Conservation (phyloP, 1,140 invertebrate species). For the Scaptomyza montana region DNA sequence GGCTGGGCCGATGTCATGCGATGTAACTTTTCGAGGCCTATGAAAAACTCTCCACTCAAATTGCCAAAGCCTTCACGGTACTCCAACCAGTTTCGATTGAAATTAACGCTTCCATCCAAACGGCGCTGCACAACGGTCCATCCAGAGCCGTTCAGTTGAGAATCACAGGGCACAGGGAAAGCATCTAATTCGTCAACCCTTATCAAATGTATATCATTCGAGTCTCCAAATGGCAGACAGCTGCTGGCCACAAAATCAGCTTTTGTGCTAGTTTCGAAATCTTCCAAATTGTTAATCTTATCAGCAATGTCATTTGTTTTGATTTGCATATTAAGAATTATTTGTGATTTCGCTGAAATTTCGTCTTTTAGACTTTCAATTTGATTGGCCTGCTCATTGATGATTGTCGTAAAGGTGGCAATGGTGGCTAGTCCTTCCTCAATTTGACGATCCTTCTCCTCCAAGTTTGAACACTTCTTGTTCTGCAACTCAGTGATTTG, state of each 20-base stretch:
- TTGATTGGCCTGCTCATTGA: conserved; percentile 36
- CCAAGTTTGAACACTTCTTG: background rate
- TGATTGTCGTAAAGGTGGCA: conserved; percentile 14
- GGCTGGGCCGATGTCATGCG: conserved; percentile 28
- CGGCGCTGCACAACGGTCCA: conserved; percentile 55
- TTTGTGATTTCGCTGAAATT: conserved; percentile 16
- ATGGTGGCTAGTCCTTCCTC: conserved; percentile 24
- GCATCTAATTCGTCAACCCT: conserved; percentile 17
- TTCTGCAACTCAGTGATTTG: conserved; percentile 24
- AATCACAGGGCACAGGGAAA: conserved; percentile 36
- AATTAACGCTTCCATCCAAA: conserved; percentile 37
- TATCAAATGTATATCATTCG: conserved; percentile 13
- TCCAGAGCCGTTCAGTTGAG: conserved; percentile 10
- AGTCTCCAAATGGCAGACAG: conserved; percentile 23
- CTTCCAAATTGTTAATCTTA: conserved; percentile 16
- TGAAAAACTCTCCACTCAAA: conserved; percentile 51
- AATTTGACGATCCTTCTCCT: conserved; percentile 22
- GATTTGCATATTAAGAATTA: conserved; percentile 20
- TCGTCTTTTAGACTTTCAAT: conserved; percentile 21
- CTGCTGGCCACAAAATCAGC: conserved; percentile 8
- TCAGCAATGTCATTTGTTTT: conserved; percentile 14
- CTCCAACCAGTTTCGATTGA: conserved; percentile 46
- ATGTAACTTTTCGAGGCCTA: conserved; percentile 53
- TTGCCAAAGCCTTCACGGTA: conserved; percentile 51
- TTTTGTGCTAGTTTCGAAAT: background rate